Conservation (phyloP, 2,888 invertebrate genomes). For the Pyrrhosoma nymphula region DNA sequence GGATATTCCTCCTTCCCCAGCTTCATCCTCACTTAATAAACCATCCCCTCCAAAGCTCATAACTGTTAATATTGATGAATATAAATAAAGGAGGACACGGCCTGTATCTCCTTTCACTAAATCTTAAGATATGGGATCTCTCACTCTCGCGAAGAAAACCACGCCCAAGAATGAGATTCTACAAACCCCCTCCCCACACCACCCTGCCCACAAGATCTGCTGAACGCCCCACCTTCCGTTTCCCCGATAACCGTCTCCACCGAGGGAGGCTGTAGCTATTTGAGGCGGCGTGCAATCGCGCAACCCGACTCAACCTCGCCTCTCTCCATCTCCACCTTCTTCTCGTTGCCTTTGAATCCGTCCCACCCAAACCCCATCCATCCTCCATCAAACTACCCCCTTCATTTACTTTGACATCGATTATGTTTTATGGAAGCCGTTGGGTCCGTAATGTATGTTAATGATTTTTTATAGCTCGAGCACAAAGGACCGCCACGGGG, state of each 20-base stretch:
- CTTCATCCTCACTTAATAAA: constrained; percentile 70
- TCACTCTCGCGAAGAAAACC: constrained; percentile 29
- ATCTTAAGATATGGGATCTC: constrained; percentile 4
- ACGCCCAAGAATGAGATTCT: constrained; percentile 24
- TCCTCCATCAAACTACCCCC: background rate
- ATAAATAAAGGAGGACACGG: constrained; percentile 71
- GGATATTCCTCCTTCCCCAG: background rate
- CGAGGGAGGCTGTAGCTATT: background rate
- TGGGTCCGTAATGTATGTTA: constrained; percentile 42
- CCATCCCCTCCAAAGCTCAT: constrained; percentile 71
- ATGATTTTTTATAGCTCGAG: constrained; percentile 22
- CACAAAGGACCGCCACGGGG: background rate
- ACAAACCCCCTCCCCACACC: background rate
- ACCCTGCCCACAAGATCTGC: background rate
- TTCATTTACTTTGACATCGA: constrained; percentile 61
- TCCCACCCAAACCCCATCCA: background rate
- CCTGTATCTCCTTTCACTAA: constrained; percentile 37
- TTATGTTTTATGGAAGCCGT: constrained; percentile 50
- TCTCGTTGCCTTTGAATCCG: no score
- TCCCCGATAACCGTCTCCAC: background rate
- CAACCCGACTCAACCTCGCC: background rate
- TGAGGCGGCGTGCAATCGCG: background rate
- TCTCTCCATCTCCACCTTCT: background rate
- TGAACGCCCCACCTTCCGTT: background rate
- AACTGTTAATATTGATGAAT: constrained; percentile 73